A percentile compares a stretch with the other conserved stretches of the same genome.
Evolutionary conservation across 2,888 invertebrate genomes (phyloP).

Genomic region (Dasypogon diadema): DNA sequence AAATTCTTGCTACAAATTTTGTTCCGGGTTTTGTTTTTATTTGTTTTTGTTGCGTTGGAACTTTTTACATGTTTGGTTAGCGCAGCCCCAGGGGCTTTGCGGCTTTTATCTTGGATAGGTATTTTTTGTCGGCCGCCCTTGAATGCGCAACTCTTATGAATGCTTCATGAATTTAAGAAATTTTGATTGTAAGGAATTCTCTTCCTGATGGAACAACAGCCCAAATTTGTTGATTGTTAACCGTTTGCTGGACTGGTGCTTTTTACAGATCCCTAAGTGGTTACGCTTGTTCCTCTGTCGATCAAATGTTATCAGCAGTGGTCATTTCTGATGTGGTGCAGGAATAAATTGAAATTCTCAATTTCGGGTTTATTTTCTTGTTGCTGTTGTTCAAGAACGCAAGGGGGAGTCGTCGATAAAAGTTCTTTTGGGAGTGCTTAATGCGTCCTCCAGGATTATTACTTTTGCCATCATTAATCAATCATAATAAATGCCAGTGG

Average conservation of each 20-base stretch:
- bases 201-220: not conserved
- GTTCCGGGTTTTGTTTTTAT: not conserved
- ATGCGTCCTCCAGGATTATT: not conserved
- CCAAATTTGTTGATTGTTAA: not conserved
- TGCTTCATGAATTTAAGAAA: not conserved
- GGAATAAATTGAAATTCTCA: slow-evolving; percentile 12
- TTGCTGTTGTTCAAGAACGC: not conserved
- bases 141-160: not conserved
- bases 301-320: slow-evolving; percentile 2
- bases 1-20: slow-evolving; percentile 5
- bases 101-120: not conserved
- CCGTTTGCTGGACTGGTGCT: not conserved
- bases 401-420: not conserved
- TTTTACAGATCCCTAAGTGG: not conserved
- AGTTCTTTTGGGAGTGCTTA: not conserved
- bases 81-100: not conserved
- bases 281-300: slow-evolving; percentile 10
- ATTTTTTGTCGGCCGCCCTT: not conserved
- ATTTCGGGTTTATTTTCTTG: not conserved
- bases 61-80: slow-evolving; percentile 4
- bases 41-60: too few relatives aligned
- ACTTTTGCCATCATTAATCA: not conserved
- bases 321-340: not conserved
- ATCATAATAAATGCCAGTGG: not conserved
- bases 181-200: not conserved